phyloP scores from a whole-genome alignment of 23 tunicate species.

The Ascidia mentula region DNA sequence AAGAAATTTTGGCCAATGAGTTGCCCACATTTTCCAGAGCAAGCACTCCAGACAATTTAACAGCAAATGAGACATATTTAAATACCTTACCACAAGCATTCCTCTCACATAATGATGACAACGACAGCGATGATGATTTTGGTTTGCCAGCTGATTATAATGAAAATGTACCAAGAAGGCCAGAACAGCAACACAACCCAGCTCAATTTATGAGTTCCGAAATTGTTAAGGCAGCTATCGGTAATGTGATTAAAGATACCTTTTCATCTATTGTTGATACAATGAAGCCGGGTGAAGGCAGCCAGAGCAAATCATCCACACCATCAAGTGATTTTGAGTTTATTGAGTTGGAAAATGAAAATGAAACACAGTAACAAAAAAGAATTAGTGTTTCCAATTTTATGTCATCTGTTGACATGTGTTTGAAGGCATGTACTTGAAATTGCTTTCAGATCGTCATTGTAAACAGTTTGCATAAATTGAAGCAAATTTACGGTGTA shows the following conservation, averaged over 20 bases:
- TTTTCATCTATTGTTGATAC: constrained; percentile 16
- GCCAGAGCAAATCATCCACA: constrained; percentile 21
- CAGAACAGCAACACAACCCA: background rate
- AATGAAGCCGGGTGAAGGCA: background rate
- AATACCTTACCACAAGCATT: constrained; percentile 13
- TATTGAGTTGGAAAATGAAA: constrained; percentile 7
- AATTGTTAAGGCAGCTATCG: constrained; percentile 17
- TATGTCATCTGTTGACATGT: no score
- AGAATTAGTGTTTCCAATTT: no score
- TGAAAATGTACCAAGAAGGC: background rate
- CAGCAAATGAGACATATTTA: background rate
- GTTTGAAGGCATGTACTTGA: no score
- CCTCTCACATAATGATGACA: background rate
- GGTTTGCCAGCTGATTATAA: constrained; percentile 20
- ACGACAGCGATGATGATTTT: constrained; percentile 40
- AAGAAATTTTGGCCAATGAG: constrained; percentile 44
- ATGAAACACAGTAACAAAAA: no score
- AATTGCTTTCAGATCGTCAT: no score
- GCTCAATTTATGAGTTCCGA: background rate
- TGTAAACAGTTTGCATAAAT: no score
- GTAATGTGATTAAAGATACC: constrained; percentile 7
- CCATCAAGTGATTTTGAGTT: constrained; percentile 54
- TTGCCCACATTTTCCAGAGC: constrained; percentile 41
- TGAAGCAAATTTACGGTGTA: no score
- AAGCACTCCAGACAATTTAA: constrained; percentile 16